These are phyloP conservation scores for Drosophila bunnanda DNA, from an alignment of 2,888 invertebrate species.

Conservation along the genomic window DNA sequence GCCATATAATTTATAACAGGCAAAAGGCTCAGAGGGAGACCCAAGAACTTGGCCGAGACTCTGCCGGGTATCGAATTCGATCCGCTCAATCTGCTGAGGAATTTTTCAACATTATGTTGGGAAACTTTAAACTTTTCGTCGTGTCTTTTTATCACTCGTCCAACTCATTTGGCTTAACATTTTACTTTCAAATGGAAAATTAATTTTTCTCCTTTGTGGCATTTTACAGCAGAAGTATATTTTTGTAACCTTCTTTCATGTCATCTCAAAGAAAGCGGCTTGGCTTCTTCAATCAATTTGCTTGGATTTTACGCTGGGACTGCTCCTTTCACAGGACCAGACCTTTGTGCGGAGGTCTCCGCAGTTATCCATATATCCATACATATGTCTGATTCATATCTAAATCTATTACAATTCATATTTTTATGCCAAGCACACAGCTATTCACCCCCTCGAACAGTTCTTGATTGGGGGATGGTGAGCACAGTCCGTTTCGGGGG, in stretches of 20 bases:
- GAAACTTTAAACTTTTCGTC: slow-evolving; percentile 27
- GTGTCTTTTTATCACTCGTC: slow-evolving; percentile 6
- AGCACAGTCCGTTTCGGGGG: slow-evolving; percentile 14
- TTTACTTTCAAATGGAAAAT: slow-evolving; percentile 51
- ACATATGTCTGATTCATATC: slow-evolving; percentile 67
- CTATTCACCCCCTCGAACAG: slow-evolving; percentile 20
- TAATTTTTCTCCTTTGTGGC: slow-evolving; percentile 39
- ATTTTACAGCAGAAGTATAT: slow-evolving; percentile 48
- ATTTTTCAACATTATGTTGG: slow-evolving; percentile 23
- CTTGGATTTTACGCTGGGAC: slow-evolving; percentile 64
- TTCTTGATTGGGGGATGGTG: not conserved
- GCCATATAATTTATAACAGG: slow-evolving; percentile 73
- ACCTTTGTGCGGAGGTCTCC: slow-evolving; percentile 31
- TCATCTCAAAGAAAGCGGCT: slow-evolving; percentile 35
- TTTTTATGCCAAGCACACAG: slow-evolving; percentile 69
- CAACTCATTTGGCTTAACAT: slow-evolving; percentile 60
- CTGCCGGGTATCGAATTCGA: slow-evolving; percentile 54
- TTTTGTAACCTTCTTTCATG: slow-evolving; percentile 38
- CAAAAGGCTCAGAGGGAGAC: slow-evolving; percentile 28
- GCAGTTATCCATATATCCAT: slow-evolving; percentile 14
- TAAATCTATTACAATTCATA: slow-evolving; percentile 76
- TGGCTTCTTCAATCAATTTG: slow-evolving; percentile 54
- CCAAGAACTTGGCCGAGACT: slow-evolving; percentile 28
- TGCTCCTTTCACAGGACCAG: slow-evolving; percentile 57
- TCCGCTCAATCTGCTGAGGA: slow-evolving; percentile 48